Evolutionary conservation across 2,888 invertebrate genomes (phyloP).

Genomic region (Tenthredo mesomela): DNA sequence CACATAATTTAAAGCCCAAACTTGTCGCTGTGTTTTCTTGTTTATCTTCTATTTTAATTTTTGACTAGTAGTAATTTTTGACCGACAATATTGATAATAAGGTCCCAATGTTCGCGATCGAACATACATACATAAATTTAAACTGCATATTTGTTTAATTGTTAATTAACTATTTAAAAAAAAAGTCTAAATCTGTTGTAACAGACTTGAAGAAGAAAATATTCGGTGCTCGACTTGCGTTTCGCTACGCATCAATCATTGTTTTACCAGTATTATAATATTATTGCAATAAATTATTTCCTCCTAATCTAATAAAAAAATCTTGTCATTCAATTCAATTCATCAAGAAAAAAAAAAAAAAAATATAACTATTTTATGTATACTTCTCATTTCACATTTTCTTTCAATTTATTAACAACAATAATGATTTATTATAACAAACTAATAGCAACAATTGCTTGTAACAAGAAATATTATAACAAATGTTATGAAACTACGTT

Average conservation of each 20-base stretch:
- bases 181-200: not conserved
- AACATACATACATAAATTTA: not conserved
- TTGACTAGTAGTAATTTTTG: not conserved
- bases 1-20: not conserved
- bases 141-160: not conserved
- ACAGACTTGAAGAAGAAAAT: constrained; percentile 33
- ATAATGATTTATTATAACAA: not conserved
- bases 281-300: constrained; percentile 60
- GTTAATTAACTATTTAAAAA: not conserved
- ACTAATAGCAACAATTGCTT: not conserved
- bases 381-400: not conserved
- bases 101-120: not conserved
- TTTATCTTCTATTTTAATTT: not conserved
- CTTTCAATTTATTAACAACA: not conserved
- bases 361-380: no score
- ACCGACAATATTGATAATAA: not conserved
- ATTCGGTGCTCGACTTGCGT: constrained; percentile 58
- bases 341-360: not conserved
- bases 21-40: no score
- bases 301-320: not conserved
- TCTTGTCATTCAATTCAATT: not conserved
- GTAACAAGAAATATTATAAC: not conserved
- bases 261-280: constrained; percentile 67
- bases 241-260: constrained; percentile 57
- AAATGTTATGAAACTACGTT: not conserved